phyloP scores from a whole-genome alignment of 2,113 vertebrate species.

The Leucosticte australis region DNA sequence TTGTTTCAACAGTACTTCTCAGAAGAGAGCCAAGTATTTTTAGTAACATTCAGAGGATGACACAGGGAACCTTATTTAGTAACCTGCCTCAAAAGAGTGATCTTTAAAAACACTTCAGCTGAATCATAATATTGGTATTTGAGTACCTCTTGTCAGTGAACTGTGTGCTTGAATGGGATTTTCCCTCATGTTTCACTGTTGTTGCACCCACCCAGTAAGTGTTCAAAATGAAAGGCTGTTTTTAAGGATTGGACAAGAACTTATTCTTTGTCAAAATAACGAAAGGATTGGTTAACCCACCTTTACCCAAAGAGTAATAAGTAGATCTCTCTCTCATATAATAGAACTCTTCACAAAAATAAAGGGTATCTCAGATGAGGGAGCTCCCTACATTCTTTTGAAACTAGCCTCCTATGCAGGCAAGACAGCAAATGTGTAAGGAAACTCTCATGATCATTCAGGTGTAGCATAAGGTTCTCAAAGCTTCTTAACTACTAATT shows the following conservation, averaged over 20 bases:
- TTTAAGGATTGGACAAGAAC: background rate
- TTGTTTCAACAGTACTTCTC: background rate
- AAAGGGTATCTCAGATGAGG: background rate
- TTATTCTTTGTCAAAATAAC: background rate
- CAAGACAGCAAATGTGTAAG: background rate
- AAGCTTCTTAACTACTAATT: background rate
- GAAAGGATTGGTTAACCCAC: background rate
- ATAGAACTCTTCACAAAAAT: background rate
- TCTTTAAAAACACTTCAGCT: background rate
- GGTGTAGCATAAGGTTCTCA: background rate
- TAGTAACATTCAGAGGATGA: background rate
- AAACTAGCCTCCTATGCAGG: background rate
- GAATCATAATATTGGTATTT: background rate
- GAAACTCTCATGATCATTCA: background rate
- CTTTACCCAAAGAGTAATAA: background rate
- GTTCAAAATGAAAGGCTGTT: background rate
- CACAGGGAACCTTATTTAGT: background rate
- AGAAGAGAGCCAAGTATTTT: background rate
- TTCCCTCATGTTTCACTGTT: background rate
- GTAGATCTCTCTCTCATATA: background rate
- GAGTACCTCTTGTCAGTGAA: background rate
- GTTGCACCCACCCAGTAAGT: background rate
- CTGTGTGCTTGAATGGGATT: background rate
- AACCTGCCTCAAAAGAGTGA: background rate
- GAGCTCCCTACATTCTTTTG: background rate